Base-by-base conservation (phyloP, 30 jellyfish, hydroid and myxozoan species). In the Aurelia aurita region DNA sequence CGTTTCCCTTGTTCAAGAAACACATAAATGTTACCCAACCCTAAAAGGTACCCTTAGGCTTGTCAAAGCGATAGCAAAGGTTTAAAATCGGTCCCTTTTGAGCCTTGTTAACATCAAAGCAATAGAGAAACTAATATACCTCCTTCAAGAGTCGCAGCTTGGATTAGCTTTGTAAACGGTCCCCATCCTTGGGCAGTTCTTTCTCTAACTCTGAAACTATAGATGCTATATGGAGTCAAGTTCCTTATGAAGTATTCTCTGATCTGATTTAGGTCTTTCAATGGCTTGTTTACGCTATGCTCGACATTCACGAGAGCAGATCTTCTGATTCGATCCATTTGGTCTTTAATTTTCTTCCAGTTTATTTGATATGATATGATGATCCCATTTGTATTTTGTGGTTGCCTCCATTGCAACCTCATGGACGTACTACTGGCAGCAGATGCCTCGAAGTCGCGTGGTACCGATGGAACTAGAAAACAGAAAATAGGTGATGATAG, bases 161-260 rank as follows among this genome's bases (percentile, higher is more conserved):
- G 57, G 2, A 80, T 45, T 13, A 12, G 54, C 21, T 45, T 28
- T 10, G 96, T 65, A 43, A 46, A 85, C 18, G 87, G 85, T 9
- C 98, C 98, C 98, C 98, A 92, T 59, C 98, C 98, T 5, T 34
- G 70, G 5, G 60, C 73, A 2, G 98, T 92, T 29, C 85, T 60
- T 57, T 92, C 98, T 66, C 95, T 83, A 8, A 92, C 96, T 31
- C 82, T 69, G 53, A 92, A 47, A 23, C 66, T 53, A 46, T 86
- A 92, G 4, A 43, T 58, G 62, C 87, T 80, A 74, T 47, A 86
- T 28, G 98, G 95, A 19, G 72, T 64, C 46, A 92, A 69, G 51
- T 79, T 84, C 69, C 57, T 47, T 26, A 89, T 57, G 53, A 80
- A 46, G 60, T 71, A 79, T 25, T 76, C 71, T 34, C 94, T 66